Evolutionary conservation across 2,113 vertebrate genomes (phyloP).

Genomic region (Zosterops borbonicus): DNA sequence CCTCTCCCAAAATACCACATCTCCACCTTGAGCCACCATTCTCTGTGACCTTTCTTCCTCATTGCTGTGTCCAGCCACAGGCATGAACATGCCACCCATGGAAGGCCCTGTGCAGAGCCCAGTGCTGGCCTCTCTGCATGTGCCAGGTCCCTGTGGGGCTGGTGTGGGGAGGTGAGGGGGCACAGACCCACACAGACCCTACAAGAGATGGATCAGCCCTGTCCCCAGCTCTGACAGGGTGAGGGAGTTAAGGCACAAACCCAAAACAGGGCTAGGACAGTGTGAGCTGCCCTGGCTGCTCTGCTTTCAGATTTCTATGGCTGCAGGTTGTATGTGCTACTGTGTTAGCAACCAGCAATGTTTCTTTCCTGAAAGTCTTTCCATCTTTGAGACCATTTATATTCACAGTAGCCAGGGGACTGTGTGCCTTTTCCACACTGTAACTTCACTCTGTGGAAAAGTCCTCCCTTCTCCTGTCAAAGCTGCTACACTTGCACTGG

Average conservation of each 20-base stretch:
- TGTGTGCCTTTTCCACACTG: background rate
- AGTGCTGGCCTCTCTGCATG: accelerated
- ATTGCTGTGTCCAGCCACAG: background rate
- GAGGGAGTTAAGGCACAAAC: background rate
- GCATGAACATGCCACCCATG: background rate
- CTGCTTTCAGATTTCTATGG: background rate
- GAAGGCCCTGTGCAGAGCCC: background rate
- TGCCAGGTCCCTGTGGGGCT: background rate
- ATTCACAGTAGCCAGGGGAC: background rate
- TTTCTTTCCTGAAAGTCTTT: background rate
- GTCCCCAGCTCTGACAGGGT: background rate
- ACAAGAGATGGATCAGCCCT: background rate
- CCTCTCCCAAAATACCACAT: background rate
- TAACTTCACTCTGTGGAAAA: background rate
- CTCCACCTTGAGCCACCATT: background rate
- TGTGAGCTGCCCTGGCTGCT: accelerated
- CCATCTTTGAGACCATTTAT: background rate
- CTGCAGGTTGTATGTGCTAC: background rate
- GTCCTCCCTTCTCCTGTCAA: background rate
- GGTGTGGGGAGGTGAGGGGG: background rate
- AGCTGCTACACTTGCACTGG: background rate
- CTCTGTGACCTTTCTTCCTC: background rate
- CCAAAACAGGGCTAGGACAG: background rate
- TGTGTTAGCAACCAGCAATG: background rate
- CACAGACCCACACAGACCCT: background rate